Evolutionary conservation across 1,140 invertebrate genomes (phyloP), one percentile per base, ranked within the genome.

Genomic region (Zaprionus gabonicus): DNA sequence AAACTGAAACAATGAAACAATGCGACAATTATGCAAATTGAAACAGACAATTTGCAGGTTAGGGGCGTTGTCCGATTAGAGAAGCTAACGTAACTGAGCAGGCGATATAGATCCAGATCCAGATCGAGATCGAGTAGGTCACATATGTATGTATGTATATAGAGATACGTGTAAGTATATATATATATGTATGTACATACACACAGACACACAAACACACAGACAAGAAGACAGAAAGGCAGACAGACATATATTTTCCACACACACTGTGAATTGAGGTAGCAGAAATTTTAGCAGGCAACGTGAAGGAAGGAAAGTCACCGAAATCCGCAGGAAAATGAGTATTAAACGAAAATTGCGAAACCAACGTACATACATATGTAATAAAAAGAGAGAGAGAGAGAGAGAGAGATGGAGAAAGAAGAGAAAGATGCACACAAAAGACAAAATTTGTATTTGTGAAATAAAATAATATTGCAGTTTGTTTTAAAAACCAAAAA

Each of bases 1-100:
- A 58, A 88, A 88, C 78, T 84, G 82, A 90, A 90, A 90, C 85
- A 90, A 90, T 90, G 85, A 90, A 90, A 90, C 82, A 44, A 44
- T 74, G 79, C 85, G 85, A 90, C 85, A 90, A 90, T 85, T 38
- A 38, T 15, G 36, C 36, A 38, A 38, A 38, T 38, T 34, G 88
- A 88, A 88, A 78, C 83, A 75, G 82, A 82, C 71, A 71, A 71
- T 46, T 46, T 46, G 41, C 41, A 17, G 41, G 41, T 46, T 17
- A 17, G 7, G 13, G 36, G 36, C 12, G 36, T 38, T 38, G 41
- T 46, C 41, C 41, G 41, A 23, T 25, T 44, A 44, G 25, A 64
- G 28, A 15, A 53, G 25, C 57, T 44, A 74, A 69, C 15, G 27
- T 44, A 71, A 55, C 20, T 70, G 67, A 63, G 53, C 60, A 41